phyloP scores from a whole-genome alignment of 1,140 invertebrate genomes.

The Meloidogyne hapla region DNA sequence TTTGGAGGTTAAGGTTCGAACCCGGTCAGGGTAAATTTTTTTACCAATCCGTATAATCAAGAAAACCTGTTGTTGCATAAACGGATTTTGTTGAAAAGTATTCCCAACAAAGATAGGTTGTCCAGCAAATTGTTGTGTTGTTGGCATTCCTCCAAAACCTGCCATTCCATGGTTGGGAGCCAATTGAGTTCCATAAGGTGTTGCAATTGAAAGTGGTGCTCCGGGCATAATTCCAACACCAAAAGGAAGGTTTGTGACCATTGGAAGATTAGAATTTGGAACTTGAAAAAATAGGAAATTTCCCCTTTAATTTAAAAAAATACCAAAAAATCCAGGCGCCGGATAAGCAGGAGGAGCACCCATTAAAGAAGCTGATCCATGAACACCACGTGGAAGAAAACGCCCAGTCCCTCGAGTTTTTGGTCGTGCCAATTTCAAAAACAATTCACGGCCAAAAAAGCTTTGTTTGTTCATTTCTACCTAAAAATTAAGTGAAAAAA shows the following conservation, averaged over 20 bases:
- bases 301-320: slow-evolving; percentile 7
- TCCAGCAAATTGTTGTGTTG: slow-evolving; percentile 20
- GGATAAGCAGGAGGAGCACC: neutral
- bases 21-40: too few relatives aligned
- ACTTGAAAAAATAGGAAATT: slow-evolving; percentile 6
- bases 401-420: slow-evolving; percentile 41
- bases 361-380: neutral
- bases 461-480: slow-evolving; percentile 55
- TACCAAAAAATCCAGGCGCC: slow-evolving; percentile 8
- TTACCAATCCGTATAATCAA: too few relatives aligned
- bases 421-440: slow-evolving; percentile 53
- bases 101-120: slow-evolving; percentile 16
- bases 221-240: slow-evolving; percentile 14
- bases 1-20: neutral
- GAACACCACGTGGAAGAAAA: neutral
- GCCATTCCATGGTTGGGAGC: slow-evolving; percentile 37
- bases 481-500: slow-evolving; percentile 35
- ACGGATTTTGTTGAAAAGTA: slow-evolving; percentile 12
- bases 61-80: slow-evolving; percentile 6
- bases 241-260: slow-evolving; percentile 16
- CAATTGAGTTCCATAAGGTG: slow-evolving; percentile 14
- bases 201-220: neutral
- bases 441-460: slow-evolving; percentile 48
- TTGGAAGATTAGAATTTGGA: slow-evolving; percentile 9
- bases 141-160: slow-evolving; percentile 27